phyloP scores from a whole-genome alignment of 2,113 vertebrate genomes.

The Malurus cyaneus region DNA sequence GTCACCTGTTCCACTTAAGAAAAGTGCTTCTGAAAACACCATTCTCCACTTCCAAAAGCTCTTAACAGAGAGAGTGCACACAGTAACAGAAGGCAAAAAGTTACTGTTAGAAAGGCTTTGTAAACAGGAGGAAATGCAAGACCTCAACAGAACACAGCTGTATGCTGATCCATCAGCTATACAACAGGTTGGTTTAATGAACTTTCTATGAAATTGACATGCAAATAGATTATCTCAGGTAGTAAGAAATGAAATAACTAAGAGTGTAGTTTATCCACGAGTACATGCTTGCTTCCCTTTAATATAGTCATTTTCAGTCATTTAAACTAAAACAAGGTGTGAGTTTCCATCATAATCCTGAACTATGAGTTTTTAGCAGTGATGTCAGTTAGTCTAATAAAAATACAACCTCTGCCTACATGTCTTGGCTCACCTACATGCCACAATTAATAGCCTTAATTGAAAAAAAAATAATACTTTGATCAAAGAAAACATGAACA shows the following conservation, averaged over 20 bases:
- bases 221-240: background rate
- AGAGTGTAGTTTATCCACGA: background rate
- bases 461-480: background rate
- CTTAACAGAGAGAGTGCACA: slow-evolving; percentile 45
- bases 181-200: slow-evolving; percentile 67
- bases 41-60: slow-evolving; percentile 58
- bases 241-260: background rate
- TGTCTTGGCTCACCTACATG: background rate
- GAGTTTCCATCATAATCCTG: background rate
- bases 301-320: background rate
- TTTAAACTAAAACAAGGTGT: background rate
- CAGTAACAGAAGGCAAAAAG: slow-evolving; percentile 65
- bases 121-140: slow-evolving; percentile 62
- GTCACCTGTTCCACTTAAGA: slow-evolving; percentile 61
- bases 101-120: slow-evolving; percentile 62
- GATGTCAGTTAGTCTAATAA: background rate
- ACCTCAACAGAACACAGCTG: slow-evolving; percentile 35
- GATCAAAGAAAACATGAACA: background rate
- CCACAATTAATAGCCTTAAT: background rate
- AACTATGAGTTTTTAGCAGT: background rate
- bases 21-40: slow-evolving; percentile 56
- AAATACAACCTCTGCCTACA: background rate
- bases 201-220: slow-evolving; percentile 35
- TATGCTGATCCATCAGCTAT: slow-evolving; percentile 25
- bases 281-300: background rate